Base-by-base conservation (phyloP, 1,140 invertebrate species). In the Aphaenogaster rudis region DNA sequence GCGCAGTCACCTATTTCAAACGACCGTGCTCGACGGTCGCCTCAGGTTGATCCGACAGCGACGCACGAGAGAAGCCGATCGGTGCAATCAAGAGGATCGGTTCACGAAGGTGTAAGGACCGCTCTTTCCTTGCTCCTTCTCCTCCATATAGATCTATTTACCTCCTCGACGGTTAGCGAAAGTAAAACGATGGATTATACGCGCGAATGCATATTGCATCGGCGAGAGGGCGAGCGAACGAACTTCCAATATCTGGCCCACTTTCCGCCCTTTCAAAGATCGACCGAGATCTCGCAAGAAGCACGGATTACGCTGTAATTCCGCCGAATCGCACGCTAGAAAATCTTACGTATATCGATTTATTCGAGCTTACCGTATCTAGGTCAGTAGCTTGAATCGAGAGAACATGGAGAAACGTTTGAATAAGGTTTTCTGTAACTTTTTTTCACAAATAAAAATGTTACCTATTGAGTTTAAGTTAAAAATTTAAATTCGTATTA, bases 241-340 rank as follows among this genome's bases (percentile, higher is more conserved):
- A 52, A 69, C 13, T 39, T 69, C 52, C 78, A 79, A 90, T 90
- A 90, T 74, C 79, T 79, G 66, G 15, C 21, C 64, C 8, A 39
- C 9, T 36, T 48, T 54, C 9, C n/a, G 13, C 42, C 42, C 8
- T 84, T 39, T 84, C 69, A 48, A 36, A 74, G 71, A 64, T 50
- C 74, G 8, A 57, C 33, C 42, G 69, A 50, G n/a, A 81, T 48
- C 28, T 57, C 69, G 76, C 72, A 80, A 33, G 71, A 7, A 80
- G 28, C n/a, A 17, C 21, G 89, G 88, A 90, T 90, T 81, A 72
- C 42, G 33, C n/a, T 57, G 85, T 87, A 84, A 87, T 87, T 87
- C 85, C 88, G 66, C 36, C 28, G 63, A 90, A 79, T 90, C 79
- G 85, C 77, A 33, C 33, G 66, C 81, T 69, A 61, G 48, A 86